Conservation (phyloP, 92 coral and sea anemone species). For the Epizoanthus rinbou region DNA sequence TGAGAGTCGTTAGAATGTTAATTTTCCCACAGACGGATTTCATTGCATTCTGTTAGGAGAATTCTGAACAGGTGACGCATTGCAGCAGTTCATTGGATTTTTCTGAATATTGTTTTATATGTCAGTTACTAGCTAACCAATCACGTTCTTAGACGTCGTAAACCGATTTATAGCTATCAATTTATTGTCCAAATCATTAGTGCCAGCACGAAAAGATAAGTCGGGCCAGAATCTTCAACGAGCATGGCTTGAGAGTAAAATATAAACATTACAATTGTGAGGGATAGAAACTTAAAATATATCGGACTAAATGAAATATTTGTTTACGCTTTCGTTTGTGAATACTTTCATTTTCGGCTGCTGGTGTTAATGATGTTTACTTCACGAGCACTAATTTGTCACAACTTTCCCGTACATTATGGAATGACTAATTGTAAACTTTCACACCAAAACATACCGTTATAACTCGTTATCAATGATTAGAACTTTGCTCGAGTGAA, state of each 20-base stretch:
- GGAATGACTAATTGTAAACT: neutral
- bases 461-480: slow-evolving; percentile 2
- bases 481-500: neutral
- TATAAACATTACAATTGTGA: no score
- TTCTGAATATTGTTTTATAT: slow-evolving; percentile 16
- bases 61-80: slow-evolving; percentile 25
- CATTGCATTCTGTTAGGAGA: slow-evolving; percentile 22
- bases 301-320: no score
- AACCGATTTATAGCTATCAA: neutral
- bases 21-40: slow-evolving; percentile 21
- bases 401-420: neutral
- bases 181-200: no score
- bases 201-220: neutral
- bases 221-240: no score
- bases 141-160: neutral
- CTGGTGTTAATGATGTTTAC: no score
- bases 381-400: neutral
- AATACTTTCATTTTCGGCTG: no score
- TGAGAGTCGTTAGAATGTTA: slow-evolving; percentile 12
- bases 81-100: neutral
- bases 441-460: neutral
- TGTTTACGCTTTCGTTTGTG: no score
- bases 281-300: no score
- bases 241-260: no score
- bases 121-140: slow-evolving; percentile 15